Conservation (phyloP, 2,113 vertebrate species). For the Thunnus maccoyii region DNA sequence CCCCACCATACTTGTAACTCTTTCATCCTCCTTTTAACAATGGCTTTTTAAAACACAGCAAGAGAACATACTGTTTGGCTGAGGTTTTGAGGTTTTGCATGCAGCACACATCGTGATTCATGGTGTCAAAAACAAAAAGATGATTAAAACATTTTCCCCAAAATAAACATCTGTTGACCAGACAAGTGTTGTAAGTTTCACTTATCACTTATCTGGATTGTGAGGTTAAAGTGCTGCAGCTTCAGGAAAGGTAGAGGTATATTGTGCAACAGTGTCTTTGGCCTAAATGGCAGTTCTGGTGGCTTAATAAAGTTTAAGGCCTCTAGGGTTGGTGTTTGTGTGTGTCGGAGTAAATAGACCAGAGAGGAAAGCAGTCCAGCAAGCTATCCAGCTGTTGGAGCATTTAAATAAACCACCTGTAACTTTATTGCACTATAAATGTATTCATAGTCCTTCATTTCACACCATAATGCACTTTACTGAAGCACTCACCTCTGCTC, state of each 20-base stretch:
- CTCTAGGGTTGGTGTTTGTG: conserved; percentile 32
- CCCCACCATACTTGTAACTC: conserved; percentile 14
- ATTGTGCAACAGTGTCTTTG: conserved; percentile 40
- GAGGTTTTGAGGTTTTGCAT: conserved; percentile 57
- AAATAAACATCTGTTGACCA: conserved; percentile 59
- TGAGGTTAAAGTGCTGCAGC: conserved; percentile 41
- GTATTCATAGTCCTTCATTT: conserved; percentile 43
- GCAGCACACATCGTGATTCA: conserved; percentile 27
- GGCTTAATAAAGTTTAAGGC: conserved; percentile 25
- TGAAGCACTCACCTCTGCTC: conserved; percentile 18
- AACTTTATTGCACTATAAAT: conserved; percentile 52
- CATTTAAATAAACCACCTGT: conserved; percentile 51
- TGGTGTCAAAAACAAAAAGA: conserved; percentile 52
- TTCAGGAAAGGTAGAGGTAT: not conserved
- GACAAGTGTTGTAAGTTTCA: conserved; percentile 46
- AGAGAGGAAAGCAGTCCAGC: not conserved
- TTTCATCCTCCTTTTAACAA: conserved; percentile 40
- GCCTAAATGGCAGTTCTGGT: conserved; percentile 20
- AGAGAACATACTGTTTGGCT: conserved; percentile 13
- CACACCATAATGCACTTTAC: conserved; percentile 36
- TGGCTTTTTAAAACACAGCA: conserved; percentile 22
- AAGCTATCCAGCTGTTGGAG: conserved; percentile 21
- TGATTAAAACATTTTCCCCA: conserved; percentile 39
- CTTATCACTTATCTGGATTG: conserved; percentile 31
- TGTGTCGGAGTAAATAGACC: not conserved